Percentiles rank a stretch among this genome's conserved stretches.
These are phyloP conservation scores for Penaeus vannamei DNA, from an alignment of 1,140 invertebrate species.

Conservation along the genomic window DNA sequence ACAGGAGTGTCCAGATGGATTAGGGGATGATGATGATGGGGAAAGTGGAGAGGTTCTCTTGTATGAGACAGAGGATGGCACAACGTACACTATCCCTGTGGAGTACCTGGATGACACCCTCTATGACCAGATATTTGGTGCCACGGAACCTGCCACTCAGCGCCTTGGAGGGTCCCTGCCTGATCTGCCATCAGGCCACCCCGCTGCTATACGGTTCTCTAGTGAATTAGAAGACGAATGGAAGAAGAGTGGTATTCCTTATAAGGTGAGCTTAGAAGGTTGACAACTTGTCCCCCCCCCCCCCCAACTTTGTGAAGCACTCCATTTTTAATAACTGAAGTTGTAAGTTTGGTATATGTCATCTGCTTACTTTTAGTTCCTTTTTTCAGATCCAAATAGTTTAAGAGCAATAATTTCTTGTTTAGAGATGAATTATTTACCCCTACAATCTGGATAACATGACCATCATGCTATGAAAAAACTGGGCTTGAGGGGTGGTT, in stretches of 20 bases:
- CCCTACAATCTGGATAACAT: too few species aligned
- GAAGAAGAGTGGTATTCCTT: slow-evolving; percentile 67
- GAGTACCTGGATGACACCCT: slow-evolving; percentile 69
- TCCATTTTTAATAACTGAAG: too few species aligned
- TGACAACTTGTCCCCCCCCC: neutral
- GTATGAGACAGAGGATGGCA: slow-evolving; percentile 59
- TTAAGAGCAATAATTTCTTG: too few species aligned
- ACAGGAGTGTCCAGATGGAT: slow-evolving; percentile 35
- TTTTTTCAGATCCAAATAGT: too few species aligned
- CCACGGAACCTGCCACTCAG: slow-evolving; percentile 54
- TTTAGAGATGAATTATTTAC: too few species aligned
- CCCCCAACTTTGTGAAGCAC: too few species aligned
- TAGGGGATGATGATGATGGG: slow-evolving; percentile 64
- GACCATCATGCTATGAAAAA: too few species aligned
- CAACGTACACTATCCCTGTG: slow-evolving; percentile 67
- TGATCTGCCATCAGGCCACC: slow-evolving; percentile 58
- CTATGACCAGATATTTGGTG: slow-evolving; percentile 69
- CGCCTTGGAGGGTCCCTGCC: slow-evolving; percentile 65
- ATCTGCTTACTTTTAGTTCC: too few species aligned
- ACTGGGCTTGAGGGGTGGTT: too few species aligned
- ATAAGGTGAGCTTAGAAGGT: slow-evolving; percentile 45
- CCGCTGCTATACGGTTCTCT: slow-evolving; percentile 41
- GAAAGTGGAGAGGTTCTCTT: slow-evolving; percentile 59
- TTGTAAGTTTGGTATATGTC: too few species aligned
- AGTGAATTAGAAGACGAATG: slow-evolving; percentile 68